Conservation (phyloP, 2,113 vertebrate species). For the Ahaetulla prasina region DNA sequence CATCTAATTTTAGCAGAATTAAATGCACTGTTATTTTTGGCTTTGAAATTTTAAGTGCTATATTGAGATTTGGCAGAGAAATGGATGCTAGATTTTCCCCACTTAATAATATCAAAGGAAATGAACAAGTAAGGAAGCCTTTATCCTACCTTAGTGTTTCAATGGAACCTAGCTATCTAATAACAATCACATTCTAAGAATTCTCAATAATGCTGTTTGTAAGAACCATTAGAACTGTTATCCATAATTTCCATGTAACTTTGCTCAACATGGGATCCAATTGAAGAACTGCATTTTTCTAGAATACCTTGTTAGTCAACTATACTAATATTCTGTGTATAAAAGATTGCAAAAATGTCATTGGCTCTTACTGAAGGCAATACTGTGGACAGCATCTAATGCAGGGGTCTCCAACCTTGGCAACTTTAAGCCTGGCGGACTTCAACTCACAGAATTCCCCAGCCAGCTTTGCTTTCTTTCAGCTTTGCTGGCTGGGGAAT, state of each 20-base stretch:
- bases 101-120: background rate
- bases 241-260: background rate
- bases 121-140: background rate
- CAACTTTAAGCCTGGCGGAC: too few relatives aligned
- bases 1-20: background rate
- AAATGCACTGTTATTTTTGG: background rate
- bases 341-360: background rate
- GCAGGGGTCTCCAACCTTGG: too few relatives aligned
- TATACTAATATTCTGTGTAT: background rate
- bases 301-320: background rate
- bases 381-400: background rate
- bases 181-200: background rate
- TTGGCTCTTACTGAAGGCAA: background rate
- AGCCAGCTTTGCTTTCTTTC: too few relatives aligned
- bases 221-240: background rate
- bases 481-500: too few relatives aligned
- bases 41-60: slow-evolving; percentile 6
- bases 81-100: background rate
- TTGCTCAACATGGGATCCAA: background rate
- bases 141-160: background rate
- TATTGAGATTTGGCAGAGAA: background rate
- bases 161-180: background rate
- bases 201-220: background rate
- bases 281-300: background rate
- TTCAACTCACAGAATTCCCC: too few relatives aligned